Percentiles rank a stretch among this genome's conserved stretches.
Evolutionary conservation across 2,888 invertebrate species (phyloP).

Genomic region (Dusona sp.): DNA sequence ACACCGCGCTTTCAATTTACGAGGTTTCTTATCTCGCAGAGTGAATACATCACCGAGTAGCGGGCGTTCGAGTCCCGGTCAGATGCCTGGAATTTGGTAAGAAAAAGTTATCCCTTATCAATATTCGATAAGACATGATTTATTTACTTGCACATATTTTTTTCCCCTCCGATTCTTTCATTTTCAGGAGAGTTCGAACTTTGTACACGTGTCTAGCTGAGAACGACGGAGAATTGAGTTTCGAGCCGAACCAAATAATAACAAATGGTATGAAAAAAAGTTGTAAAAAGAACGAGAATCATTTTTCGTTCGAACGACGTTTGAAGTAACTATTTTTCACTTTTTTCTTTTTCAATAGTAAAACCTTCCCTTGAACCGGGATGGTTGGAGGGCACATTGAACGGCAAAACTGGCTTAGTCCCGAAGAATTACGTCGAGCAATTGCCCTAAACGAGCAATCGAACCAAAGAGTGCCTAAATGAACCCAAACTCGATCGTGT

Average conservation of each 20-base stretch:
- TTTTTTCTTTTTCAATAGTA: conserved; percentile 86
- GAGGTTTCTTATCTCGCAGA: conserved; percentile 70
- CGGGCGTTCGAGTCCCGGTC: conserved; percentile 84
- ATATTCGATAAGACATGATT: conserved; percentile 17
- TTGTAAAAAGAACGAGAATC: neutral
- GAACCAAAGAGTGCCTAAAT: conserved; percentile 78
- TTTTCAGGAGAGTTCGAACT: conserved; percentile 93
- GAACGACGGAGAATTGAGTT: conserved; percentile 98
- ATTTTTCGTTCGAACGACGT: neutral
- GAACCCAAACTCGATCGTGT: conserved; percentile 42
- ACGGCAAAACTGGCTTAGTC: conserved; percentile 96
- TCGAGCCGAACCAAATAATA: conserved; percentile 99
- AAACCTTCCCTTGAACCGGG: conserved; percentile 97
- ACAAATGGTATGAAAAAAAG: conserved; percentile 90
- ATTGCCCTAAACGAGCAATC: conserved; percentile 87
- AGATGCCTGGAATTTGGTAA: conserved; percentile 83
- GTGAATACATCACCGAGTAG: conserved; percentile 82
- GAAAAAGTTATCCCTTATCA: conserved; percentile 37
- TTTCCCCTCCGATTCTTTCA: neutral
- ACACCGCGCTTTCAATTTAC: neutral
- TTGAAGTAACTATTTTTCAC: neutral
- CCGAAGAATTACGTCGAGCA: conserved; percentile 98
- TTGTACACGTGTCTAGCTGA: conserved; percentile 98
- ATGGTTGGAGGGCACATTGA: conserved; percentile 97
- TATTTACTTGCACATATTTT: conserved; percentile 12